Base-by-base conservation (phyloP, 2,888 invertebrate species). In the Tromatobia lineatoria region DNA sequence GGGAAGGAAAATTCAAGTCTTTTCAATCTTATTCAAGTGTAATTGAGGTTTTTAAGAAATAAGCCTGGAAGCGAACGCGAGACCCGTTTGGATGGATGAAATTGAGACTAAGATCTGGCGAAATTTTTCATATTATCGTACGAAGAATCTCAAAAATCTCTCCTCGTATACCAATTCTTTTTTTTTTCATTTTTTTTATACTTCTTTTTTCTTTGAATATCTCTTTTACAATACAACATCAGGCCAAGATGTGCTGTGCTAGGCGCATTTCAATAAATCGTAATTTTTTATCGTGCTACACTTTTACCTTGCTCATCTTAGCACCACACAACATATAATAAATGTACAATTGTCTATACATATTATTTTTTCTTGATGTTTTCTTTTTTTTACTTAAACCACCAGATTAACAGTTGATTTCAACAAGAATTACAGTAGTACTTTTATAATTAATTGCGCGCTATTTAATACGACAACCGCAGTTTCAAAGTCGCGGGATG, bases 221-320 rank as follows among this genome's bases (percentile, higher is more conserved):
- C 69, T 75, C 80, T 89, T 86, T 88, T 87, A 85, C 91, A 88
- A 89, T 88, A 91, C 89, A 91, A 90, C 88, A 90, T 91, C 91
- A 91, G 89, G 89, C 90, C 91, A 90, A 91, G 90, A 88, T 91
- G 90, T 91, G 90, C 91, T 91, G 89, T 91, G 90, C 90, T 91
- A 82, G 88, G 79, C 83, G 80, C 80, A 79, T 85, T 85, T 85
- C 64, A 76, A 73, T 71, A 29, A 64, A 76, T 85, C 45, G 54
- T 76, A 76, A 64, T 86, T 80, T 80, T 18, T 29, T 66, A 75
- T 75, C 70, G 79, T 76, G 23, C 52, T 82, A n/a, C n/a, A n/a
- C 47, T 54, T 77, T 70, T 71, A 83, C 23, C 64, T 70, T 78
- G 70, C 57, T 77, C 78, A 45, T 75, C 78, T 81, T 84, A 84